Conservation (phyloP, 1,140 invertebrate genomes). For the Zaprionus davidi region DNA sequence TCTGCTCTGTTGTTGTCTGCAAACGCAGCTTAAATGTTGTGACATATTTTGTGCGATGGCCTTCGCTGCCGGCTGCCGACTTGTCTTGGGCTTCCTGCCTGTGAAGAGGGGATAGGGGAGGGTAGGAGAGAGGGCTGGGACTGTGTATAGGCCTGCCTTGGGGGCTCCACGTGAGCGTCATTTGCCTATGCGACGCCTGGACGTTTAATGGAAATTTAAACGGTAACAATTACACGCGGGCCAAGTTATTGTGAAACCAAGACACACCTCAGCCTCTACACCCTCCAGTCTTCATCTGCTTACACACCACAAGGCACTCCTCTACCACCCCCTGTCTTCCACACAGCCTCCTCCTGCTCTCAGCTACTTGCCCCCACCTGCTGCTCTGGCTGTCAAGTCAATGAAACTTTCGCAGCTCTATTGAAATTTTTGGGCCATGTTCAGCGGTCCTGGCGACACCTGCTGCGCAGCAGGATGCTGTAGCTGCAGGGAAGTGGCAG, state of each 20-base stretch:
- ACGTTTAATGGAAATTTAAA: constrained; percentile 80
- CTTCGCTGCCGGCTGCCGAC: constrained; percentile 1
- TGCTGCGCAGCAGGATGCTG: constrained; percentile 26
- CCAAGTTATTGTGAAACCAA: constrained; percentile 35
- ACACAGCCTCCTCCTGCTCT: neutral
- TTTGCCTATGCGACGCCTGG: constrained; percentile 48
- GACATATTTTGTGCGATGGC: constrained; percentile 64
- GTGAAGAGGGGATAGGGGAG: neutral
- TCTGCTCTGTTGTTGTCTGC: constrained; percentile 40
- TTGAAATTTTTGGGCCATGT: constrained; percentile 65
- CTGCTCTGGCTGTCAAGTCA: constrained; percentile 65
- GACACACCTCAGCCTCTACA: neutral
- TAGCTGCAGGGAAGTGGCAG: neutral
- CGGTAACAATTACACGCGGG: constrained; percentile 75
- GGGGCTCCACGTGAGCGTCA: constrained; percentile 32
- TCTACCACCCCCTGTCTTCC: neutral
- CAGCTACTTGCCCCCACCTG: neutral
- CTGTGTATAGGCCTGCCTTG: neutral
- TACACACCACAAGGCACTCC: too few relatives aligned
- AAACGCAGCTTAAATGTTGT: constrained; percentile 71
- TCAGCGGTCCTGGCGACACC: constrained; percentile 53
- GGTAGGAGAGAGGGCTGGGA: too few relatives aligned
- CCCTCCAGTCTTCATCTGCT: too few relatives aligned
- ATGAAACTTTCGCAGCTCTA: constrained; percentile 72
- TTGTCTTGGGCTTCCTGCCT: constrained; percentile 13